Evolutionary conservation across 2,888 invertebrate genomes (phyloP), one percentile per base, ranked within the genome.

Genomic region (Eurytoma californica): DNA sequence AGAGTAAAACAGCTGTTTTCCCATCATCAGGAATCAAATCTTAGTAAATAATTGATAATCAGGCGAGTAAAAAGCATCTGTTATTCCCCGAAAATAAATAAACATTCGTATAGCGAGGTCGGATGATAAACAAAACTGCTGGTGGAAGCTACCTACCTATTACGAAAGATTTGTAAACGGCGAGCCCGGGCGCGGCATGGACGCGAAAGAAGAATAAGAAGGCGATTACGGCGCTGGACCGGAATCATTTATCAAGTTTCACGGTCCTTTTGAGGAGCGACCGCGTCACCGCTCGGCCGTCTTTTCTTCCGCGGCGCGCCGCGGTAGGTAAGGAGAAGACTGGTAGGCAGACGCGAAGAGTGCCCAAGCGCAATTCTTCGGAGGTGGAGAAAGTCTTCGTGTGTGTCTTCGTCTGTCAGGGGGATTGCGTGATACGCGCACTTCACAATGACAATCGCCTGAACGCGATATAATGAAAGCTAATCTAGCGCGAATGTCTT

Each of bases 211-310:
- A 28, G n/a, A 13, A n/a, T 58, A 58, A 68, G 61, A 67, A n/a
- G 72, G 63, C 80, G 80, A 82, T 81, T 83, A 83, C 79, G 81
- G 55, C 13, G 73, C 75, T 74, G 72, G 79, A 78, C 74, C 78
- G 80, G 61, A 82, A 85, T 86, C 88, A 87, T 89, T 89, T 88
- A 88, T 89, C 89, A 89, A 85, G 84, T 85, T 86, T 84, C 84
- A 85, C 85, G 86, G 87, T 85, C 85, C 85, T 86, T 86, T 86
- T 83, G 84, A 86, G 80, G 86, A 85, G 85, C 85, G 84, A 82
- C 82, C 83, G 87, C 86, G 88, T 88, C 87, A 86, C 82, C 83
- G 82, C 83, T 85, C 84, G 84, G n/a, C 53, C 86, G 87, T 87
- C 85, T 86, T 85, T 86, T 82, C 77, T 80, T 83, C 82, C 82